Conservation (phyloP, 2,113 vertebrate species). For the Xiphophorus couchianus region DNA sequence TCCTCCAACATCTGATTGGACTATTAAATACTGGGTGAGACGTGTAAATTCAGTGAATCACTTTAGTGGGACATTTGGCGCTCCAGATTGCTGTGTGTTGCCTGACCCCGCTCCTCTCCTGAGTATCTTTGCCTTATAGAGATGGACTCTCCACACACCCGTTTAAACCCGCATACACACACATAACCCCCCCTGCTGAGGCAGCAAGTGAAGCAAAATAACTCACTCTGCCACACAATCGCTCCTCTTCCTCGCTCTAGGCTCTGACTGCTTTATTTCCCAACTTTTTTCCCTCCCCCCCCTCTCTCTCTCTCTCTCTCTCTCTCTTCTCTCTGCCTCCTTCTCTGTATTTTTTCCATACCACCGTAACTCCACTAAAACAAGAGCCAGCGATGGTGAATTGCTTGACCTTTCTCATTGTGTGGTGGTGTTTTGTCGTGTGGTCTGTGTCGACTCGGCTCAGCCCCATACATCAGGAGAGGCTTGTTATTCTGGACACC, state of each 20-base stretch:
- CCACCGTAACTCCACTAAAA: constrained; percentile 77
- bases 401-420: constrained; percentile 80
- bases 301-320: constrained; percentile 7
- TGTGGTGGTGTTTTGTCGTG: constrained; percentile 69
- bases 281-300: constrained; percentile 41
- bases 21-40: constrained; percentile 46
- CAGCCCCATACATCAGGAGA: constrained; percentile 65
- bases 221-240: constrained; percentile 82
- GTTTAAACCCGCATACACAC: constrained; percentile 48
- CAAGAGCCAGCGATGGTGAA: constrained; percentile 71
- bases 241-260: constrained; percentile 75
- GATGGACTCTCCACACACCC: constrained; percentile 48
- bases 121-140: constrained; percentile 56
- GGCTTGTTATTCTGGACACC: constrained; percentile 63
- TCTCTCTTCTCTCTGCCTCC: constrained; percentile 30
- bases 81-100: constrained; percentile 59
- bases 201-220: constrained; percentile 83
- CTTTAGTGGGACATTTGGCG: constrained; percentile 30
- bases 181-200: constrained; percentile 67
- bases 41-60: constrained; percentile 48
- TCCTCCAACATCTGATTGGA: constrained; percentile 41
- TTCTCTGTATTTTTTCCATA: constrained; percentile 52
- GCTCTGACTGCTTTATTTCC: constrained; percentile 76
- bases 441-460: constrained; percentile 71
- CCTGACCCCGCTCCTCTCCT: constrained; percentile 65